Percentiles rank a stretch among this genome's conserved stretches.
phyloP scores from a whole-genome alignment of 1,140 invertebrate species.

The Papilio polyxenes region DNA sequence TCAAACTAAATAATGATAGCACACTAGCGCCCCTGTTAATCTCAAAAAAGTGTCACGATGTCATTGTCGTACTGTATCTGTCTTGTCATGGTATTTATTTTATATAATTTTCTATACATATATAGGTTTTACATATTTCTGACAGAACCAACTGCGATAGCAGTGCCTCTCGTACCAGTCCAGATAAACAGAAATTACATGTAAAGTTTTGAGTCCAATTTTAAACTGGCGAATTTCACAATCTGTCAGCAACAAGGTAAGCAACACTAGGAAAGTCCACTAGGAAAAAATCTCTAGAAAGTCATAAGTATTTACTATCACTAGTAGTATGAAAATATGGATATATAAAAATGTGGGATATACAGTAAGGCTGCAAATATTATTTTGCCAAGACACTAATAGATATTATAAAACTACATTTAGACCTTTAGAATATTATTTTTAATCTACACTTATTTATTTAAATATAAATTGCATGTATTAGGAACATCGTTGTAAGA shows the following conservation, averaged over 20 bases:
- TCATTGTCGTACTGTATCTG: too few relatives aligned
- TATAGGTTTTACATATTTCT: too few relatives aligned
- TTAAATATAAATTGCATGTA: conserved; percentile 3
- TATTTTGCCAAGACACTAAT: conserved; percentile 16
- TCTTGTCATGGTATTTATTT: too few relatives aligned
- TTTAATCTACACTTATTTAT: too few relatives aligned
- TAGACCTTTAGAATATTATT: neutral
- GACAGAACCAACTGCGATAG: too few relatives aligned
- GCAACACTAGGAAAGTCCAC: neutral
- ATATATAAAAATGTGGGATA: neutral
- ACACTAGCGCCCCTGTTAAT: too few relatives aligned
- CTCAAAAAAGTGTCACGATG: too few relatives aligned
- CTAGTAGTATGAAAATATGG: neutral
- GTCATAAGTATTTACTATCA: neutral
- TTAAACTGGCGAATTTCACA: neutral
- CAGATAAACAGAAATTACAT: neutral
- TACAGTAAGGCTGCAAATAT: conserved; percentile 3
- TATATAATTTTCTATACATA: too few relatives aligned
- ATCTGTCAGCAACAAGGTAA: neutral
- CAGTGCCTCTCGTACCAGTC: too few relatives aligned
- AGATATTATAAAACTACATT: conserved; percentile 14
- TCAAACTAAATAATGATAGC: too few relatives aligned
- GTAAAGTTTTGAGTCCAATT: too few relatives aligned
- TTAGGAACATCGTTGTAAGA: conserved; percentile 17
- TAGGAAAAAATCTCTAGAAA: neutral